Conservation (phyloP, 2,888 invertebrate genomes). For the Tanypteryx hageni region DNA sequence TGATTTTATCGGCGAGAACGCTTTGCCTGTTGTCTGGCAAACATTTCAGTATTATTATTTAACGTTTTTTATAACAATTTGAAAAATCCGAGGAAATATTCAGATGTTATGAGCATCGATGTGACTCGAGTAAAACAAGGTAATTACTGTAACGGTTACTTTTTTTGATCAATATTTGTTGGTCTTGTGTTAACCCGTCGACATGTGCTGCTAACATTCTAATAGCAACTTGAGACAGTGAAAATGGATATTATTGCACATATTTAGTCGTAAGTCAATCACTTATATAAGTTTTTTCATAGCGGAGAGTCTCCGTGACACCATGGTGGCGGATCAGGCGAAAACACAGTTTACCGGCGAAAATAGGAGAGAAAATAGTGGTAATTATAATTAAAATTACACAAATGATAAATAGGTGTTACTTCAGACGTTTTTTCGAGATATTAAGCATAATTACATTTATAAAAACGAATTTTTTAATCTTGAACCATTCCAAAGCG, state of each 20-base stretch:
- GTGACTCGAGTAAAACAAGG: not conserved
- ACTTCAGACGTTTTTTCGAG: not conserved
- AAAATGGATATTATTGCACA: not conserved
- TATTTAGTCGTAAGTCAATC: not conserved
- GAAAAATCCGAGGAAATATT: not conserved
- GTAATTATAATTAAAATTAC: not conserved
- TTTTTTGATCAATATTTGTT: conserved; percentile 53
- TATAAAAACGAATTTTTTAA: not conserved
- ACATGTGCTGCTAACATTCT: not conserved
- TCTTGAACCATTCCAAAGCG: not conserved
- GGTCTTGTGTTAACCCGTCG: not conserved
- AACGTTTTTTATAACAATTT: not conserved
- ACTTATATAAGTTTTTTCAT: not conserved
- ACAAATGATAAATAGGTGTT: not conserved
- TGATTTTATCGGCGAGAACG: not conserved
- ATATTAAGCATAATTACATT: not conserved
- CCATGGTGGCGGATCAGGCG: conserved; percentile 31
- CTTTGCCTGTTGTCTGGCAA: too few species aligned
- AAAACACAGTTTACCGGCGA: conserved; percentile 44
- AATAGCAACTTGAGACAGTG: not conserved
- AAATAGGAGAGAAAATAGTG: conserved; percentile 26
- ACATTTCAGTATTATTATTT: not conserved
- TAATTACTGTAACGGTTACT: conserved; percentile 16
- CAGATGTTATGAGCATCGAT: not conserved
- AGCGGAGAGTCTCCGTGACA: conserved; percentile 28